Evolutionary conservation across 2,113 vertebrate genomes (phyloP).

Genomic region (Fregetta grallaria): DNA sequence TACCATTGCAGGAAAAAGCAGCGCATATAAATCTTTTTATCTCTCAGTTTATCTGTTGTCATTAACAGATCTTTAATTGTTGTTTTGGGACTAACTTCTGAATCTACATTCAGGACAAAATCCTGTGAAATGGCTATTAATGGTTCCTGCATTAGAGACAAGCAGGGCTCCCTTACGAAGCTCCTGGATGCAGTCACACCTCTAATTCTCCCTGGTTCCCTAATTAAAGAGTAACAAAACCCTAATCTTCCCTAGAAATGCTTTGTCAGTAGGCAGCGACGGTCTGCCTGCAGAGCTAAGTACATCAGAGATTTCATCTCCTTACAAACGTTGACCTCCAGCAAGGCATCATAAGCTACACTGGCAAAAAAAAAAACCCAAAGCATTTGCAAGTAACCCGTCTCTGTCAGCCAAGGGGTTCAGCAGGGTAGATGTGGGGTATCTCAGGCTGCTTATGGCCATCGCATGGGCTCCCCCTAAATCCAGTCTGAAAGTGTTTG

Average conservation of each 20-base stretch:
- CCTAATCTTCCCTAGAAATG: constrained; percentile 21
- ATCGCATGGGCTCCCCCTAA: neutral
- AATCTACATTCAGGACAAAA: neutral
- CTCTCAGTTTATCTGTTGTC: neutral
- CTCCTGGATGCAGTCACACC: neutral
- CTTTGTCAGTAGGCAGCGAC: constrained; percentile 22
- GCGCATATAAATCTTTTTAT: neutral
- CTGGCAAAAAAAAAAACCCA: neutral
- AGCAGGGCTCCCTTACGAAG: neutral
- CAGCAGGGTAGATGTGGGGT: neutral
- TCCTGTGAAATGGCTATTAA: neutral
- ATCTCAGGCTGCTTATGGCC: neutral
- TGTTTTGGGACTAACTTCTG: neutral
- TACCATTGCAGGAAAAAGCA: neutral
- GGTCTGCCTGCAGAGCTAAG: constrained; percentile 3
- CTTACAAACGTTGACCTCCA: neutral
- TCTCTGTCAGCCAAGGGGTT: neutral
- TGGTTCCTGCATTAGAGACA: neutral
- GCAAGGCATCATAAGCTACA: neutral
- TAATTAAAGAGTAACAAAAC: constrained; percentile 26
- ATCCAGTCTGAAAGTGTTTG: neutral
- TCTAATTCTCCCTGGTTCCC: constrained; percentile 11
- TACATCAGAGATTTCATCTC: constrained; percentile 15
- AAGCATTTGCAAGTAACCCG: neutral
- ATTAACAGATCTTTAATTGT: neutral